Base-by-base conservation (phyloP, 2,797 vertebrate genomes). In the Pseudomugil gertrudae region DNA sequence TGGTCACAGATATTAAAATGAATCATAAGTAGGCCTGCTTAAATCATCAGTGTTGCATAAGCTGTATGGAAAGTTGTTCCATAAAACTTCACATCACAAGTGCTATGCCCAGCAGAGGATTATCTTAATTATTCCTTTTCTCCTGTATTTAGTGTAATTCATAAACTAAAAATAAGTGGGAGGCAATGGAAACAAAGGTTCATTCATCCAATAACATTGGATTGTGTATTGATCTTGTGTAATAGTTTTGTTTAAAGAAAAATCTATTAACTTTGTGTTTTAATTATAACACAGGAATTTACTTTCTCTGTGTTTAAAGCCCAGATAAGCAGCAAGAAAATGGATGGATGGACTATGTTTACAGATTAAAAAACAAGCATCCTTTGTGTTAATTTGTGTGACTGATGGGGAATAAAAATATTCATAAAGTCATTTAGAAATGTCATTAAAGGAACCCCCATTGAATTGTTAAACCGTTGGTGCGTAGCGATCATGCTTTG, bases 1-100 rank as follows among this genome's bases (percentile, higher is more conserved):
- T 67, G 56, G 77, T 86, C 75, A 71, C 76, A 76, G 74, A 70
- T 78, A 76, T 83, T 83, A 83, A 77, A 84, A 82, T 14, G 58
- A 83, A 78, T 80, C 78, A 59, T 71, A 78, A 84, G 62, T 65
- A 29, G 29, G 29, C 29, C 29, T 29, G 62, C 68, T 66, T 80
- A 47, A 40, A 52, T 53, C 58, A 21, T 45, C 19, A n/a, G 47
- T 52, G 24, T 70, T 61, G 35, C 40, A 2, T 63, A 66, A 58
- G 74, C 50, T 32, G 35, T 62, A 77, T 56, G 27, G 62, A 57
- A 72, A 72, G 26, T 70, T 68, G 21, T 53, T 52, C 33, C 13
- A 43, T 33, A 7, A 58, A 57, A n/a, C 19, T 45, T n/a, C 38
- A 43, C 38, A 38, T 38, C 19, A 43, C 17, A 43, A n/a, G 8